Evolutionary conservation across 2,797 vertebrate species (phyloP).

Genomic region (Rhincodon typus): DNA sequence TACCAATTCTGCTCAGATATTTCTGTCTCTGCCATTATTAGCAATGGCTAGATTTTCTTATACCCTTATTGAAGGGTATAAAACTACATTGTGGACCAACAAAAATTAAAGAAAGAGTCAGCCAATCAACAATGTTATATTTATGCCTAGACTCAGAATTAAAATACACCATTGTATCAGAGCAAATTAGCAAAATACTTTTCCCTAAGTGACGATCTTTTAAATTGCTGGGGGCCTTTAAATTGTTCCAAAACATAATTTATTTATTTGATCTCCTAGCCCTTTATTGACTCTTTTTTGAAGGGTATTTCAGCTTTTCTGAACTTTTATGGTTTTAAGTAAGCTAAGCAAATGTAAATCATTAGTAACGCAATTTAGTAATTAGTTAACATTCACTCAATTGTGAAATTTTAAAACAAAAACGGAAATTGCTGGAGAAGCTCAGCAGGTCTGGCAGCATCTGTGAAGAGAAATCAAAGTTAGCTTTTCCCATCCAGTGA

Average conservation of each 20-base stretch:
- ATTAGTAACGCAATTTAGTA: neutral
- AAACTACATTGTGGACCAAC: neutral
- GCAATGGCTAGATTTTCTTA: neutral
- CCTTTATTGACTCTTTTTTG: neutral
- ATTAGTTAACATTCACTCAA: neutral
- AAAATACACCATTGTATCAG: neutral
- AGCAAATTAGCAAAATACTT: neutral
- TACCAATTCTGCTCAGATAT: neutral
- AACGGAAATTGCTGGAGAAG: too few species aligned
- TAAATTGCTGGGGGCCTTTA: neutral
- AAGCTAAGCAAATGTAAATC: neutral
- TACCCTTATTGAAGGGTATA: neutral
- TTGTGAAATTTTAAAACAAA: too few species aligned
- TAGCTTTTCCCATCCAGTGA: too few species aligned
- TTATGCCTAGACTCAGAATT: neutral
- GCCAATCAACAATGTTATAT: neutral
- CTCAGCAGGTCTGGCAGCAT: too few species aligned
- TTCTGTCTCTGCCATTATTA: neutral
- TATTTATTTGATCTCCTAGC: neutral
- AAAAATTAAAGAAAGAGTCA: neutral
- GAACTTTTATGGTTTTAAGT: neutral
- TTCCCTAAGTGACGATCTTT: neutral
- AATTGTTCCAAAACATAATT: neutral
- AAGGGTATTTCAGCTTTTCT: neutral
- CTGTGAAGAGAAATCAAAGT: too few species aligned